These are phyloP conservation scores for Rostratula benghalensis DNA, from an alignment of 2,113 vertebrate species.

Conservation along the genomic window DNA sequence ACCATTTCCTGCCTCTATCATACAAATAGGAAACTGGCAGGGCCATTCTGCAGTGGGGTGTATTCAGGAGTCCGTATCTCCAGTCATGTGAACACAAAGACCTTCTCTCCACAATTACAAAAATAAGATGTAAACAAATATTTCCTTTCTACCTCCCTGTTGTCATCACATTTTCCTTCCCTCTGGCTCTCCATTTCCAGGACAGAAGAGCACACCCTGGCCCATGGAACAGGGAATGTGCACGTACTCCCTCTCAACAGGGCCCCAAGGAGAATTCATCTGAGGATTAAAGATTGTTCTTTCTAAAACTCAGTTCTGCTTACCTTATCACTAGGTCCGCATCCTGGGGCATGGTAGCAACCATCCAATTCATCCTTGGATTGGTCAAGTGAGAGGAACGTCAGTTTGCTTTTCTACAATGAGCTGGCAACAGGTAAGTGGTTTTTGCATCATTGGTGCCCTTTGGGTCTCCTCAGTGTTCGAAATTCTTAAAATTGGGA, in stretches of 20 bases:
- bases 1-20: background rate
- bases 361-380: background rate
- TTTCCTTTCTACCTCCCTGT: background rate
- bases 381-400: background rate
- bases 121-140: background rate
- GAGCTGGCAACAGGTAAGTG: rapidly evolving
- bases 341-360: background rate
- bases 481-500: background rate
- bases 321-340: background rate
- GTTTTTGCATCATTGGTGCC: background rate
- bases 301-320: background rate
- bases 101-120: background rate
- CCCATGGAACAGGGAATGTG: background rate
- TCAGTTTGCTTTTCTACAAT: background rate
- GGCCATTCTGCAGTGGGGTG: no score
- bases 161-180: background rate
- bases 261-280: background rate
- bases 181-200: background rate
- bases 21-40: background rate
- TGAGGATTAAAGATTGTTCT: background rate
- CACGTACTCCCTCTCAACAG: background rate
- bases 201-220: background rate
- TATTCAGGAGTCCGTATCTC: background rate
- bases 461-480: rapidly evolving
- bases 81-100: background rate